phyloP scores from a whole-genome alignment of 2,888 invertebrate genomes.

The Mesochorus sp. region DNA sequence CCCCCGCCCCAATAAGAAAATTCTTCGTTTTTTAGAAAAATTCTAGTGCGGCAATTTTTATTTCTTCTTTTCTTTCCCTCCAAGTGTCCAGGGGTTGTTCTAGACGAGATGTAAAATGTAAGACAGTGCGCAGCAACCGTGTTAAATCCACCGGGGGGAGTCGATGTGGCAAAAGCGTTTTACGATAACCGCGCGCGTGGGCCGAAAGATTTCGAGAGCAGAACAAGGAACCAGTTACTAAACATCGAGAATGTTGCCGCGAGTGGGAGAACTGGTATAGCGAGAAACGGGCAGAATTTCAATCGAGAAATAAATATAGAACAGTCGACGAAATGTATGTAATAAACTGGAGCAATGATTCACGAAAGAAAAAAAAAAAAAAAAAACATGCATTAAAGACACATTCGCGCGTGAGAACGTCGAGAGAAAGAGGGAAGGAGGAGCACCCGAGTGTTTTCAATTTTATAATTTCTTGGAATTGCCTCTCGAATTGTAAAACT shows the following conservation, averaged over 20 bases:
- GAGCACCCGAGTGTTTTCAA: too few relatives aligned
- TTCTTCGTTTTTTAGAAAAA: too few relatives aligned
- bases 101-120: too few relatives aligned
- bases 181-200: slow-evolving; percentile 18
- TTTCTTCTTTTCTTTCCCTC: too few relatives aligned
- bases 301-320: slow-evolving; percentile 20
- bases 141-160: too few relatives aligned
- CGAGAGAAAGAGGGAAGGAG: not conserved
- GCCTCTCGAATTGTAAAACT: too few relatives aligned
- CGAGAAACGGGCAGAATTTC: slow-evolving; percentile 35
- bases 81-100: too few relatives aligned
- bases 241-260: slow-evolving; percentile 11
- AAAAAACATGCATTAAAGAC: not conserved
- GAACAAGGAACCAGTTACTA: slow-evolving; percentile 5
- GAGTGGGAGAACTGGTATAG: slow-evolving; percentile 26
- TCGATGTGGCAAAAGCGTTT: slow-evolving; percentile 18
- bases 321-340: not conserved
- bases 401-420: not conserved
- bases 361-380: not conserved
- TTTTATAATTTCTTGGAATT: too few relatives aligned
- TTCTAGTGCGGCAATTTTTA: too few relatives aligned
- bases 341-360: slow-evolving; percentile 24
- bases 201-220: slow-evolving; percentile 13
- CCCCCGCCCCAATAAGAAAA: too few relatives aligned
- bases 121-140: too few relatives aligned